Evolutionary conservation across 1,140 invertebrate genomes (phyloP).

Genomic region (Trachelipus rathkii): DNA sequence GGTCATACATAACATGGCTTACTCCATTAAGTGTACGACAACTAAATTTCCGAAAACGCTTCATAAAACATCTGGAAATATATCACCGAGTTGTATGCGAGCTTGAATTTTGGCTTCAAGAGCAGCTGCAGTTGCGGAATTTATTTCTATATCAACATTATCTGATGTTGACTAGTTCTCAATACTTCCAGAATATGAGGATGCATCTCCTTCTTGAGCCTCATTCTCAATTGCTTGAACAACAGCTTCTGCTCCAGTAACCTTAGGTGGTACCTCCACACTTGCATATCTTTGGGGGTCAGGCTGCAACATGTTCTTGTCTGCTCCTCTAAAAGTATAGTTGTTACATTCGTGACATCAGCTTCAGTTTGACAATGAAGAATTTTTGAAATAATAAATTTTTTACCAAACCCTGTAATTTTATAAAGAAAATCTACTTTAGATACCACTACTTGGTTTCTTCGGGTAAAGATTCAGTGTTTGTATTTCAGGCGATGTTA

Average conservation of each 20-base stretch:
- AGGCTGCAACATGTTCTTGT: not conserved
- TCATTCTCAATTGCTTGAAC: slow-evolving; percentile 1
- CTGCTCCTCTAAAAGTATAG: not conserved
- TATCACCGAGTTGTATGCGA: slow-evolving; percentile 49
- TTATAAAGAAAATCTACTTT: not conserved
- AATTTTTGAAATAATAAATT: not conserved
- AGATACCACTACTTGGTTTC: not conserved
- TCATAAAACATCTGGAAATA: slow-evolving; percentile 52
- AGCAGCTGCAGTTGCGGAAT: not conserved
- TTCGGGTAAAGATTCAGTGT: not conserved
- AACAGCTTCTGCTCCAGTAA: not conserved
- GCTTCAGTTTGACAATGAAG: not conserved
- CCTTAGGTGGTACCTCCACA: not conserved
- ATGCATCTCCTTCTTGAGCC: not conserved
- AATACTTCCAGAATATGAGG: not conserved
- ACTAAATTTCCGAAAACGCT: too few relatives aligned
- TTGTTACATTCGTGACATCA: not conserved
- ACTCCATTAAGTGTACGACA: too few relatives aligned
- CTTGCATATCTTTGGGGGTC: not conserved
- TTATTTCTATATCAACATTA: not conserved
- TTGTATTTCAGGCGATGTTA: not conserved
- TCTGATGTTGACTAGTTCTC: slow-evolving; percentile 13
- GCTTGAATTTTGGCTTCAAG: slow-evolving; percentile 19
- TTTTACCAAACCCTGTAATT: not conserved
- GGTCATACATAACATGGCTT: too few relatives aligned